These are phyloP conservation scores for Melanostoma scalare DNA, from an alignment of 2,888 invertebrate genomes.

Conservation along the genomic window DNA sequence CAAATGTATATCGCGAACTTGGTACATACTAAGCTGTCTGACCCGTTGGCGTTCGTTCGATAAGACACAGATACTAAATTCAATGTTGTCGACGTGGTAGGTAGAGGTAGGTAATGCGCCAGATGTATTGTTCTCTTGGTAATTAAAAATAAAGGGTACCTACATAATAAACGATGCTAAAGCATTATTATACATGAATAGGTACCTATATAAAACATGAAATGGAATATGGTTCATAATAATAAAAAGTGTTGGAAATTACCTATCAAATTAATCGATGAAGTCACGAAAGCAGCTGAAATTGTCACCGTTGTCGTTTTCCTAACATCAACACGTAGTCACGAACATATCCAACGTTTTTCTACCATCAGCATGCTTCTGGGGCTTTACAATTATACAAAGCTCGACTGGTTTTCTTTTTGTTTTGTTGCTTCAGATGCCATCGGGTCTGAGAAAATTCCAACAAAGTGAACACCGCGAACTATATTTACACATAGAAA, in stretches of 20 bases:
- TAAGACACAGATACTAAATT: neutral
- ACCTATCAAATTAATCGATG: constrained; percentile 30
- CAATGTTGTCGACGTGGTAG: constrained; percentile 11
- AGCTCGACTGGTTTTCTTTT: constrained; percentile 34
- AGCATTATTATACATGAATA: no score
- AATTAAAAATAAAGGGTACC: no score
- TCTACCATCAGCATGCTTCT: constrained; percentile 29
- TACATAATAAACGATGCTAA: neutral
- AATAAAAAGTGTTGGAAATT: neutral
- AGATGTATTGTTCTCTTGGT: no score
- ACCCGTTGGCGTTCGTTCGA: no score
- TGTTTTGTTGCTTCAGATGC: constrained; percentile 19
- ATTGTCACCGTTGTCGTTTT: neutral
- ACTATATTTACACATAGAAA: constrained; percentile 12
- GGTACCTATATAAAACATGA: neutral
- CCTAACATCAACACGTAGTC: constrained; percentile 41
- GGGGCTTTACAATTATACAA: constrained; percentile 34
- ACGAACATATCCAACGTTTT: constrained; percentile 36
- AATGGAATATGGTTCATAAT: neutral
- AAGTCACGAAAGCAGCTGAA: constrained; percentile 29
- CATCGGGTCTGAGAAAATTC: constrained; percentile 22
- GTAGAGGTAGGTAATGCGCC: no score
- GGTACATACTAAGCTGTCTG: no score
- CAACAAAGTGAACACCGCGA: constrained; percentile 19
- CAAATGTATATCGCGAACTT: neutral